Evolutionary conservation across 1,140 invertebrate species (phyloP).

Genomic region (Lerema accius): DNA sequence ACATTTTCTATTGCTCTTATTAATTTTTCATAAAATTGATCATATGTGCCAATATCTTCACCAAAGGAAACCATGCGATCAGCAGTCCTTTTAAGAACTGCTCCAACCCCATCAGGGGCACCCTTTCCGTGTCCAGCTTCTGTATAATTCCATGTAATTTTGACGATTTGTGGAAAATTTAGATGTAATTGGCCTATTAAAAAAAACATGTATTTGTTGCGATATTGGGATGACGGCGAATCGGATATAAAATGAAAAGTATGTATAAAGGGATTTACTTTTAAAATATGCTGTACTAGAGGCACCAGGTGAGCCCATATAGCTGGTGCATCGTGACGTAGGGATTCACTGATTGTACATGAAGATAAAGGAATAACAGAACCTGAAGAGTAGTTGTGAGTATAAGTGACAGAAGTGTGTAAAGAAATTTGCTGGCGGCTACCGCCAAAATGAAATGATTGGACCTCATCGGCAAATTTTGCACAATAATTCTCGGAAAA

Average conservation of each 20-base stretch:
- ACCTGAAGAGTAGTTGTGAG: constrained; percentile 29
- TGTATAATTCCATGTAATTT: constrained; percentile 28
- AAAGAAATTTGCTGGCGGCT: constrained; percentile 36
- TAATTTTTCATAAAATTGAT: constrained; percentile 13
- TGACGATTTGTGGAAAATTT: background rate
- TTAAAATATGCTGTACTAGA: constrained; percentile 26
- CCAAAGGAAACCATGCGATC: constrained; percentile 9
- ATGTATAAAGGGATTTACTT: constrained; percentile 36
- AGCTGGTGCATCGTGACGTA: constrained; percentile 36
- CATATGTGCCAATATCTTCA: constrained; percentile 7
- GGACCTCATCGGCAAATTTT: constrained; percentile 43
- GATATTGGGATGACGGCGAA: constrained; percentile 36
- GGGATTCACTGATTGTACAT: constrained; percentile 30
- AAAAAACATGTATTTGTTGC: constrained; percentile 46
- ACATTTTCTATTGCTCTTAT: constrained; percentile 4
- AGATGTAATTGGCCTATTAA: constrained; percentile 31
- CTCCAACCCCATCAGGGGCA: constrained; percentile 29
- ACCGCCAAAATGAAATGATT: constrained; percentile 43
- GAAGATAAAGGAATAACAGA: constrained; percentile 20
- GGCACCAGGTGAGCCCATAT: constrained; percentile 41
- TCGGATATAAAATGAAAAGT: constrained; percentile 40
- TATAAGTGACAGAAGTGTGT: constrained; percentile 34
- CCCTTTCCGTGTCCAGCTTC: constrained; percentile 33
- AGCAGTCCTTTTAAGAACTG: constrained; percentile 28
- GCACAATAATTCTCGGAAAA: constrained; percentile 43